Evolutionary conservation across 1,140 invertebrate species (phyloP).

Genomic region (Tetramorium alpestre): DNA sequence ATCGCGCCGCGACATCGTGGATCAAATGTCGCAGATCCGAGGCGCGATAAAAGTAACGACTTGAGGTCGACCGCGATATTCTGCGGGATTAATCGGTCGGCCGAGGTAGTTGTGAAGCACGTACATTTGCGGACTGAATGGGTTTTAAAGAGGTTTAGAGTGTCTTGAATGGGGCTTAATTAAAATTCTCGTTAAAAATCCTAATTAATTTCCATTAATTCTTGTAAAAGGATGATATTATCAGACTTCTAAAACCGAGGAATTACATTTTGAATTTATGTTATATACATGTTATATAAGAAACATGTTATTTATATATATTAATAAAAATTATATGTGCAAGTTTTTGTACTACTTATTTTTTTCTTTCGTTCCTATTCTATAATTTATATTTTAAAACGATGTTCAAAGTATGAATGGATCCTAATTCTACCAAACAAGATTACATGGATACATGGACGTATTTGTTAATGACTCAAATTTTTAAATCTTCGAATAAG

Average conservation of each 20-base stretch:
- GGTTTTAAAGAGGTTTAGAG: not conserved
- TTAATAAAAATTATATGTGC: not conserved
- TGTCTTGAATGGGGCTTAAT: not conserved
- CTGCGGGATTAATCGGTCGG: not conserved
- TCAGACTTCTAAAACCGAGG: not conserved
- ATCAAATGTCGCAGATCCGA: constrained; percentile 38
- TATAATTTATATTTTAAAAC: not conserved
- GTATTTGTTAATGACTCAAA: not conserved
- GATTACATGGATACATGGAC: not conserved
- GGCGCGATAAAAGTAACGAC: constrained; percentile 29
- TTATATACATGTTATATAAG: not conserved
- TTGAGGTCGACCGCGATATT: constrained; percentile 9
- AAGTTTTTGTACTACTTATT: not conserved
- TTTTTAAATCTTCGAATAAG: constrained; percentile 15
- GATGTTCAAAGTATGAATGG: not conserved
- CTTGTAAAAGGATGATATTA: not conserved
- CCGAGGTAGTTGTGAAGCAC: not conserved
- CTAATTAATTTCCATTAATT: not conserved
- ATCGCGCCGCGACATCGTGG: constrained; percentile 17
- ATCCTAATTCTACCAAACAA: not conserved
- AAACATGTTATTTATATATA: not conserved
- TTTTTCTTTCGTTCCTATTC: not conserved
- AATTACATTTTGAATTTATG: not conserved
- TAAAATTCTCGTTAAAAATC: not conserved
- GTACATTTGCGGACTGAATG: not conserved